phyloP scores from a whole-genome alignment of 2,797 vertebrate species.

The Furcifer pardalis region DNA sequence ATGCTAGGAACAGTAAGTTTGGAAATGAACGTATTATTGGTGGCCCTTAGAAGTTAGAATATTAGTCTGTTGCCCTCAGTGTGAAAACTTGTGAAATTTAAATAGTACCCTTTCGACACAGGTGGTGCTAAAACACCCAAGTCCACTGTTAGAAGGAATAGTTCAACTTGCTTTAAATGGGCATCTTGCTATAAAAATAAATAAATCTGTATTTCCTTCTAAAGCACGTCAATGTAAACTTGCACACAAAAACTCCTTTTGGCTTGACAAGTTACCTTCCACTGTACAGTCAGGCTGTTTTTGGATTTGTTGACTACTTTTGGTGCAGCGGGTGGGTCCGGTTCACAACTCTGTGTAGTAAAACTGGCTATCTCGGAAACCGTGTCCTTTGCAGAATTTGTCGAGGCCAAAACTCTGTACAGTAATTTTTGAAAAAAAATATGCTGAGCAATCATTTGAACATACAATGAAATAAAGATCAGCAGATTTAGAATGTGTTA shows the following conservation, averaged over 20 bases:
- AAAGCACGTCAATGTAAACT: neutral
- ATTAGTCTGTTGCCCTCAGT: too few species aligned
- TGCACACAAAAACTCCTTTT: neutral
- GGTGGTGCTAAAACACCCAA: too few species aligned
- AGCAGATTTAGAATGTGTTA: neutral
- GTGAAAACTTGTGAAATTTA: too few species aligned
- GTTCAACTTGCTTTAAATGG: neutral
- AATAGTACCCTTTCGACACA: too few species aligned
- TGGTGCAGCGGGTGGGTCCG: conserved; percentile 77
- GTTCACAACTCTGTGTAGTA: conserved; percentile 78
- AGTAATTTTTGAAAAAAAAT: conserved; percentile 42
- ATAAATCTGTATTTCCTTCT: conserved; percentile 1
- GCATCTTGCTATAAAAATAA: too few species aligned
- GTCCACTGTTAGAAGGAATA: neutral
- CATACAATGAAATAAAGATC: neutral
- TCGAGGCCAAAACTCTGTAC: conserved; percentile 76
- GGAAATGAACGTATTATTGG: too few species aligned
- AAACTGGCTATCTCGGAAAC: conserved; percentile 79
- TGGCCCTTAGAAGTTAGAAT: too few species aligned
- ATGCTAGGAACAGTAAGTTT: too few species aligned
- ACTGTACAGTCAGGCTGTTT: conserved; percentile 80
- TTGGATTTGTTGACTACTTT: conserved; percentile 77
- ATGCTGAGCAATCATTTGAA: neutral
- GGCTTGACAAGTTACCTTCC: conserved; percentile 71
- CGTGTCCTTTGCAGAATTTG: conserved; percentile 74